Percentiles rank a stretch among this genome's conserved stretches.
Conservation (phyloP, 2,797 vertebrate species). For the Manis pentadactyla region DNA sequence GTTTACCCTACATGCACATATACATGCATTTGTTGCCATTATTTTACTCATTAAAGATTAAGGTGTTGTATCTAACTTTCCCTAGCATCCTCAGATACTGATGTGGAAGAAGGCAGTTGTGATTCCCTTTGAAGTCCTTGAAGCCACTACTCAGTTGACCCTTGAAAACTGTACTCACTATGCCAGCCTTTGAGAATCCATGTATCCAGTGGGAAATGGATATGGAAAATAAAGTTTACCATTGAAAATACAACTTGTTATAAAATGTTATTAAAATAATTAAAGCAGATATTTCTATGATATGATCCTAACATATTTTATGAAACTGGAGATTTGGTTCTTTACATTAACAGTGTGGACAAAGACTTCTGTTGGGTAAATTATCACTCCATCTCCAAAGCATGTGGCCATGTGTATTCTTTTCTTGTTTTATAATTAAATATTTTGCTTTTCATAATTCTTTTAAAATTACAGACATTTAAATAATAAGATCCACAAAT, state of each 20-base stretch:
- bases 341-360: not conserved
- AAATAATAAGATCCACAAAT: not conserved
- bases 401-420: not conserved
- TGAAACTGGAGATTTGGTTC: constrained; percentile 30
- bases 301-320: not conserved
- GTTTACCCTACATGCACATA: not conserved
- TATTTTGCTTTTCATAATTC: not conserved
- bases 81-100: not conserved
- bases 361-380: not conserved
- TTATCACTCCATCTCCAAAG: not conserved
- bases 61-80: not conserved
- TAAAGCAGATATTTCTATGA: not conserved
- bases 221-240: constrained; percentile 26
- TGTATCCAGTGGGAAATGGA: not conserved
- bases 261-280: constrained; percentile 25
- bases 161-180: not conserved
- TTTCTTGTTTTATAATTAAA: constrained; percentile 22
- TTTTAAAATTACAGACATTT: not conserved
- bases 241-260: not conserved
- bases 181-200: constrained; percentile 1
- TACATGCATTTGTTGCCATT: constrained; percentile 21
- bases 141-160: not conserved
- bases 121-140: not conserved
- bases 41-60: not conserved
- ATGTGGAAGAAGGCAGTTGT: not conserved